A percentile compares a stretch with the other conserved stretches of the same genome.
Conservation (phyloP, 2,888 invertebrate species). For the Erpobdella octoculata region DNA sequence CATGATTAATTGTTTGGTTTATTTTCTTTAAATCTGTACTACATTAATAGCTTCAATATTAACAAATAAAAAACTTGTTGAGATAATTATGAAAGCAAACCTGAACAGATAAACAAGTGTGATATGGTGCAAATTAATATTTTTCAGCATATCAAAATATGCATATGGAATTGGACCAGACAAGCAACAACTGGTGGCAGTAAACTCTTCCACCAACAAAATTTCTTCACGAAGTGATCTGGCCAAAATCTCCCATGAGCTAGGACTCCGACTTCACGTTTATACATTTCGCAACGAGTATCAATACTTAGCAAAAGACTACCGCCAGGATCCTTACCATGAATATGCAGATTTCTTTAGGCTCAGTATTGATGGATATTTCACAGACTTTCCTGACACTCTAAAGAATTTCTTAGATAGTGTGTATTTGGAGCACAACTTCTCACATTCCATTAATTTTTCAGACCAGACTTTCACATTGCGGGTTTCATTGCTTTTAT, state of each 20-base stretch:
- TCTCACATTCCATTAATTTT: no score
- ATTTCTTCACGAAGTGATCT: conserved; percentile 27
- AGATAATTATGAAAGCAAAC: not conserved
- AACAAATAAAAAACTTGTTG: not conserved
- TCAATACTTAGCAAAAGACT: conserved; percentile 35
- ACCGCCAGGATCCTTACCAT: conserved; percentile 35
- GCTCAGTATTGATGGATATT: conserved; percentile 38
- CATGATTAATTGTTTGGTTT: not conserved
- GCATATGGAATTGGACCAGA: conserved; percentile 34
- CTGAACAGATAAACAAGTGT: not conserved
- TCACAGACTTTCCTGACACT: conserved; percentile 39
- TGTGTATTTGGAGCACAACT: no score
- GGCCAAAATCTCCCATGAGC: conserved; percentile 25
- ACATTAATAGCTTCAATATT: no score
- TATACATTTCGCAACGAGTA: conserved; percentile 37
- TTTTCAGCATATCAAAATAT: conserved; percentile 26
- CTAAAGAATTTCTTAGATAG: conserved; percentile 27
- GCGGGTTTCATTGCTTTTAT: no score
- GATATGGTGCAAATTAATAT: not conserved
- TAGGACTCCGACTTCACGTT: conserved; percentile 32
- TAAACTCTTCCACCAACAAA: conserved; percentile 26
- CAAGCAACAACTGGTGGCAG: conserved; percentile 24
- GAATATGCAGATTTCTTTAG: conserved; percentile 33
- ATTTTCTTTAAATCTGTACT: no score
- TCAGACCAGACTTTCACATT: no score